These are phyloP conservation scores for Pheosia tremula DNA, from an alignment of 2,888 invertebrate genomes.

Conservation along the genomic window DNA sequence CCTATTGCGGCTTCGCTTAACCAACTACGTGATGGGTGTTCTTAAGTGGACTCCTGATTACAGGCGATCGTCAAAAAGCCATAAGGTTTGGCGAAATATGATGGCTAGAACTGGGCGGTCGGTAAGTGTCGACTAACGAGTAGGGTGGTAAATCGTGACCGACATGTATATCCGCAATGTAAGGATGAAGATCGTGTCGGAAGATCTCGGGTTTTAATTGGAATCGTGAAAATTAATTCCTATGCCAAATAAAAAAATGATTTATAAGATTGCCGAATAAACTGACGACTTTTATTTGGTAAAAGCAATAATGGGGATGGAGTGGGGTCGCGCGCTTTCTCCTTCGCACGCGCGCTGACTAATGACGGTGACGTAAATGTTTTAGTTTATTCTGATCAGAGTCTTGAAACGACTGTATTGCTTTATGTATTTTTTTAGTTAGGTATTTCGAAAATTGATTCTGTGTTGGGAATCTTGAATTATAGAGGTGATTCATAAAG, in stretches of 20 bases:
- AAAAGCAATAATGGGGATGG: no score
- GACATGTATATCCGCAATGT: conserved; percentile 39
- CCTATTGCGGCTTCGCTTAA: conserved; percentile 15
- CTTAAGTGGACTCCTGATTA: conserved; percentile 39
- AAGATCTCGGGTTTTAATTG: conserved; percentile 24
- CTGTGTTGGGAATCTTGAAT: no score
- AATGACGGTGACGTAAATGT: no score
- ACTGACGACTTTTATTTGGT: no score
- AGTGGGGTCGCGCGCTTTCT: no score
- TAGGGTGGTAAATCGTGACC: conserved; percentile 34
- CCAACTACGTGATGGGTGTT: conserved; percentile 33
- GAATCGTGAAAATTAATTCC: conserved; percentile 32
- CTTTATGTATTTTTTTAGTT: no score
- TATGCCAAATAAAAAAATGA: conserved; percentile 13
- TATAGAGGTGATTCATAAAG: no score
- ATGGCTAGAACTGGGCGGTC: conserved; percentile 26
- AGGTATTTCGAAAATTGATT: no score
- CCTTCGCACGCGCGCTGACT: no score
- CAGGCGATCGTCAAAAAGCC: conserved; percentile 45
- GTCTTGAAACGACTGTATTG: no score
- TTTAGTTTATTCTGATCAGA: no score
- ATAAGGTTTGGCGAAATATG: conserved; percentile 49
- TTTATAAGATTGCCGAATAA: not conserved
- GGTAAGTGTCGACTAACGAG: conserved; percentile 46
- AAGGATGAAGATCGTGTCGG: conserved; percentile 30